Conservation (phyloP, 1,140 invertebrate species). For the Brachionus angularis region DNA sequence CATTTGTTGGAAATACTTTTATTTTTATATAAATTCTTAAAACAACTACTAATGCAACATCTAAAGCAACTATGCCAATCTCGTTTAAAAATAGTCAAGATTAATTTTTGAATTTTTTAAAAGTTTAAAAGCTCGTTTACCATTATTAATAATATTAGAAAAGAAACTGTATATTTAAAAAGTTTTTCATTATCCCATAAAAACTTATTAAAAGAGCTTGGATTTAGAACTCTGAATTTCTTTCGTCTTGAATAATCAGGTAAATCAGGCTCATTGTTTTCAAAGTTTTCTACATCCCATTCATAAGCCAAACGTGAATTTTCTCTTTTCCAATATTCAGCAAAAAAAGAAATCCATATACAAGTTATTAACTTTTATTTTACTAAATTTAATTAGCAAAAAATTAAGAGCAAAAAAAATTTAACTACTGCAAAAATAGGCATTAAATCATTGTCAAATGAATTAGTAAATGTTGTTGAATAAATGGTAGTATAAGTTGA, state of each 20-base stretch:
- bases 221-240: conserved; percentile 48
- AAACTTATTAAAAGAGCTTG: conserved; percentile 50
- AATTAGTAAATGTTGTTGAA: conserved; percentile 45
- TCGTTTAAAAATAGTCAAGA: conserved; percentile 17
- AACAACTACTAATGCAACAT: conserved; percentile 46
- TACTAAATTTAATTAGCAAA: conserved; percentile 58
- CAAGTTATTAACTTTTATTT: not conserved
- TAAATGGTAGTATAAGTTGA: conserved; percentile 19
- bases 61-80: conserved; percentile 48
- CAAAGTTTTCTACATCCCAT: conserved; percentile 60
- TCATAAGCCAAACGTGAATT: conserved; percentile 55
- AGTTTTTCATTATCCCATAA: conserved; percentile 50
- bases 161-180: conserved; percentile 52
- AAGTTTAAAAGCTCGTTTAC: conserved; percentile 44
- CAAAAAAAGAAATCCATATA: conserved; percentile 52
- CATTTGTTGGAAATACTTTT: not conserved
- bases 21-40: conserved; percentile 53
- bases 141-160: conserved; percentile 54
- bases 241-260: conserved; percentile 55
- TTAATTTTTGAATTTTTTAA: not conserved
- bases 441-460: conserved; percentile 55
- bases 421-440: conserved; percentile 52
- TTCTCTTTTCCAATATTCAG: conserved; percentile 59
- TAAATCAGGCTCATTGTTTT: conserved; percentile 56
- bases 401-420: conserved; percentile 47